Conservation (phyloP, 1,140 invertebrate genomes). For the Thaumatotibia leucotreta region DNA sequence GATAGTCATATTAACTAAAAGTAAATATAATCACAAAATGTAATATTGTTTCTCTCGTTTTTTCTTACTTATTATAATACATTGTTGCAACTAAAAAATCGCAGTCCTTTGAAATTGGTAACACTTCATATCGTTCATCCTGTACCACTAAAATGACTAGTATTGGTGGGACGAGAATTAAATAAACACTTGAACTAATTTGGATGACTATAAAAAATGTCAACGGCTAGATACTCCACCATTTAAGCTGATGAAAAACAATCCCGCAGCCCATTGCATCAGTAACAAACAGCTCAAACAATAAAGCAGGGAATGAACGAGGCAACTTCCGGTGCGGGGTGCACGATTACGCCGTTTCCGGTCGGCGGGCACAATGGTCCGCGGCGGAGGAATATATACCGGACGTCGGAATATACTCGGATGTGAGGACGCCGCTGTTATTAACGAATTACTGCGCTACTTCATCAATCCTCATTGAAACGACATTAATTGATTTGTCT, state of each 20-base stretch:
- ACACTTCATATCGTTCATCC: too few species aligned
- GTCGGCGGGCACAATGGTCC: slow-evolving; percentile 16
- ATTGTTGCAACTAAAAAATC: too few species aligned
- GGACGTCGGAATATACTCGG: slow-evolving; percentile 9
- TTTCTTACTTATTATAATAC: too few species aligned
- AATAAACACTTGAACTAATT: too few species aligned
- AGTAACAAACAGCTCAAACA: slow-evolving; percentile 22
- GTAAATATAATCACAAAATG: too few species aligned
- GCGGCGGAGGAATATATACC: slow-evolving; percentile 11
- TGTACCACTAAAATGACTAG: too few species aligned
- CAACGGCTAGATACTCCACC: slow-evolving; percentile 3
- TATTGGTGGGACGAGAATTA: too few species aligned
- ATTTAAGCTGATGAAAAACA: slow-evolving; percentile 11
- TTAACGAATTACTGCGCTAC: not conserved
- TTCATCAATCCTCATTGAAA: not conserved
- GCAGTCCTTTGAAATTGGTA: too few species aligned
- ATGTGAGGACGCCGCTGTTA: not conserved
- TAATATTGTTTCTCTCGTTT: too few species aligned
- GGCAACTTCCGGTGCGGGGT: slow-evolving; percentile 20
- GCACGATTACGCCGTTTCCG: slow-evolving; percentile 24
- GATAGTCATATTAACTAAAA: too few species aligned
- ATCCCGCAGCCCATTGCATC: slow-evolving; percentile 5
- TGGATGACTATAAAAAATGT: slow-evolving; percentile 1
- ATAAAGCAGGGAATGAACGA: slow-evolving; percentile 26
- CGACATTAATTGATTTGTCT: not conserved